These are phyloP conservation scores for Gallinago nigripennis DNA, from an alignment of 2,797 vertebrate species.

Conservation along the genomic window DNA sequence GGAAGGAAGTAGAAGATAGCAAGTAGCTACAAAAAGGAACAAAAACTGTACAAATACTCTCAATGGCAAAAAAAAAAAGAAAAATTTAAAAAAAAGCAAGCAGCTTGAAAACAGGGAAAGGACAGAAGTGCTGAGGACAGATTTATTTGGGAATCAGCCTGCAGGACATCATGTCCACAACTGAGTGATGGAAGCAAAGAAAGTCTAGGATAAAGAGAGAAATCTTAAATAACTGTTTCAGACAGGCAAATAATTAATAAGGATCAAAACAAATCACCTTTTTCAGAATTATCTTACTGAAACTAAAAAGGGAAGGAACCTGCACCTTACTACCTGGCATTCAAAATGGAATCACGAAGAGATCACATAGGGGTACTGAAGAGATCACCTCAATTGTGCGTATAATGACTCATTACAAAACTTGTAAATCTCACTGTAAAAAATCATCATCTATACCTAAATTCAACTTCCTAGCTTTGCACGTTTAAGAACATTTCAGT, in stretches of 20 bases:
- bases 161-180: neutral
- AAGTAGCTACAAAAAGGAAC: neutral
- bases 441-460: neutral
- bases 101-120: neutral
- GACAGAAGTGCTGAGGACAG: neutral
- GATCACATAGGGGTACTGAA: neutral
- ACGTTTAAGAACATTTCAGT: neutral
- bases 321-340: neutral
- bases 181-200: neutral
- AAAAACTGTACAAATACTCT: neutral
- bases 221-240: neutral
- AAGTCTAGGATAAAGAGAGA: neutral
- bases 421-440: neutral
- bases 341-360: neutral
- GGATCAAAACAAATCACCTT: neutral
- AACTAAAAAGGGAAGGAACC: neutral
- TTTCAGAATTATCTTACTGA: neutral
- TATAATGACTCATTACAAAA: neutral
- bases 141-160: neutral
- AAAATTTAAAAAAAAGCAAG: no score
- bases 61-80: neutral
- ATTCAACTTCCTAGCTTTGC: neutral
- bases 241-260: neutral
- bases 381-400: neutral
- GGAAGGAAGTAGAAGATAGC: neutral